Evolutionary conservation across 2,797 vertebrate species (phyloP).

Genomic region (Microhierax caerulescens): DNA sequence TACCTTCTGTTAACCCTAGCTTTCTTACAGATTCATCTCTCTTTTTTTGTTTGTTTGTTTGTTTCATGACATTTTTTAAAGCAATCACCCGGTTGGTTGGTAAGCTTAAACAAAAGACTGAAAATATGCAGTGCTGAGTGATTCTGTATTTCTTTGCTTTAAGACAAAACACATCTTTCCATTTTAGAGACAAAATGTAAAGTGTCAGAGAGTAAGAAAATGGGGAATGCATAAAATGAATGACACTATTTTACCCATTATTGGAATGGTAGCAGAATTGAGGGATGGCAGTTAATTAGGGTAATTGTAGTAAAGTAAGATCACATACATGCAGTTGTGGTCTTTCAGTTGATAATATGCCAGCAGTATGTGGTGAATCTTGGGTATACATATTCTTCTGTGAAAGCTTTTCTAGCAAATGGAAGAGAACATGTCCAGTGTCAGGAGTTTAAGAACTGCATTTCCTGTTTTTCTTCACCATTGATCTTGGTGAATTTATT

Average conservation of each 20-base stretch:
- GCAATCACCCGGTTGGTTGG: neutral
- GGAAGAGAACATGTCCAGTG: neutral
- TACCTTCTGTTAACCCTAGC: neutral
- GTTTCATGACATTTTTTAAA: neutral
- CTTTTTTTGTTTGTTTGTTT: too few species aligned
- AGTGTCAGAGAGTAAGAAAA: neutral
- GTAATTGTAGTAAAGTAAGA: neutral
- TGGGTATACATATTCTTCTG: neutral
- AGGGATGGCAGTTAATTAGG: neutral
- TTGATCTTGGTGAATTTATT: neutral
- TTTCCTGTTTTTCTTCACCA: neutral
- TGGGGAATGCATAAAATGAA: neutral
- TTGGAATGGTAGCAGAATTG: neutral
- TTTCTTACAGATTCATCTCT: neutral
- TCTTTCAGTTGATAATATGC: neutral
- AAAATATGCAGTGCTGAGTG: neutral
- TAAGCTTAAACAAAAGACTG: constrained; percentile 27
- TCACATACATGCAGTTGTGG: rapidly evolving
- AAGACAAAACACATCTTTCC: neutral
- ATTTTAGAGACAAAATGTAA: neutral
- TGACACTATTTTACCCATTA: neutral
- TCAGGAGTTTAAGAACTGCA: neutral
- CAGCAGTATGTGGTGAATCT: neutral
- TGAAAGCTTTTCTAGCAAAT: neutral
- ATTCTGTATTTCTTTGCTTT: neutral